Evolutionary conservation across 2,888 invertebrate species (phyloP).

Genomic region (Diploptera punctata): DNA sequence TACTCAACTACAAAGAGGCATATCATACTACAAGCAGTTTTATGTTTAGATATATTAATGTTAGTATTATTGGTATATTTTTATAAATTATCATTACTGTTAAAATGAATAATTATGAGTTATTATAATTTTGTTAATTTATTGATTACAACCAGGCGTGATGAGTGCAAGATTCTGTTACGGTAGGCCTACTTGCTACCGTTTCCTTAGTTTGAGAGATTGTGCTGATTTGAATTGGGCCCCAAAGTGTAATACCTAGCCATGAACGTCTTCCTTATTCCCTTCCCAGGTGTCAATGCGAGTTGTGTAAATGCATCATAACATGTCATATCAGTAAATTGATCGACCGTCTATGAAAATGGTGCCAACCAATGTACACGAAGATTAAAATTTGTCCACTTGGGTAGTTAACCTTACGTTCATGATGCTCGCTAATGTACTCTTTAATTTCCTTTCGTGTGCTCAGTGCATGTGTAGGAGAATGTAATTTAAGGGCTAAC

Average conservation of each 20-base stretch:
- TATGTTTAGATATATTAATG: slow-evolving; percentile 20
- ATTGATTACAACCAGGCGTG: too few species aligned
- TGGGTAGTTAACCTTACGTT: slow-evolving; percentile 3
- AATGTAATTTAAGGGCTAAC: slow-evolving; percentile 24
- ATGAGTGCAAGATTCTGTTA: too few species aligned
- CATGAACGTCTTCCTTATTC: slow-evolving; percentile 41
- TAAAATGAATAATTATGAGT: not conserved
- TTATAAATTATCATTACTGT: slow-evolving; percentile 14
- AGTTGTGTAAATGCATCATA: not conserved
- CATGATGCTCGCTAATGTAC: not conserved
- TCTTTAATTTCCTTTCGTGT: slow-evolving; percentile 24
- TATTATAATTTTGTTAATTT: not conserved
- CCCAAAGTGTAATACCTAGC: slow-evolving; percentile 29
- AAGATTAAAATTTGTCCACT: slow-evolving; percentile 12
- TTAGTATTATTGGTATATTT: slow-evolving; percentile 16
- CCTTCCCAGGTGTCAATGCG: slow-evolving; percentile 15
- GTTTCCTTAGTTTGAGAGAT: slow-evolving; percentile 37
- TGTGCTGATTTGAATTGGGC: slow-evolving; percentile 38
- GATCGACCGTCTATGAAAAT: slow-evolving; percentile 14
- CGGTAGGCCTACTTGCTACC: too few species aligned
- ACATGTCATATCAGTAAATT: slow-evolving; percentile 23
- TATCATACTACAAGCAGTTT: slow-evolving; percentile 18
- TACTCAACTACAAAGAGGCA: slow-evolving; percentile 14
- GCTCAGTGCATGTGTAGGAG: slow-evolving; percentile 41
- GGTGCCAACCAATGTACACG: slow-evolving; percentile 15